Base-by-base conservation (phyloP, 1,140 invertebrate species). In the Saxidomus purpurata region DNA sequence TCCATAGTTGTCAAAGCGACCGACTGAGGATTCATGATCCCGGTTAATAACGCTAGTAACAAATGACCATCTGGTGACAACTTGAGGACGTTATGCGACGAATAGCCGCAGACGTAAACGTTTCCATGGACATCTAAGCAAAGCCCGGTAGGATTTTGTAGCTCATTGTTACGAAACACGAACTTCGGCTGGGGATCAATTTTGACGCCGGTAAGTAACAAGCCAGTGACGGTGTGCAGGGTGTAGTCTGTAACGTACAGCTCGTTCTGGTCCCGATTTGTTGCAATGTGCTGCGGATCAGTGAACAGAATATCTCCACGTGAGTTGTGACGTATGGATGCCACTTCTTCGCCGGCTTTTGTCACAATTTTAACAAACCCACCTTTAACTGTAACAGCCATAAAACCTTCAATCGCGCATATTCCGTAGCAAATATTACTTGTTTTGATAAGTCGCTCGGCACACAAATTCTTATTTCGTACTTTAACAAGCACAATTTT, bases 381-480 rank as follows among this genome's bases (percentile, higher is more conserved):
- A 22, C 87, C 87, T 59, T 89, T 89, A 3, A 76, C 69, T 4
- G 87, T 89, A 2, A 89, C 87, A 17, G 82, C 80, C n/a, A 89
- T 69, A n/a, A 83, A 84, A 4, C 81, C 81, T 38, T 89, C 81
- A 6, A 89, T 84, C 3, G 67, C 17, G 55, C 80, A 83, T 15
- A 89, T 71, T 9, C 87, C 87, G 31, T 89, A 89, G 55, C 87
- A 89, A 52, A 83, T 89, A 36, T 89, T 84, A n/a, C 80, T 84
- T 4, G 87, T 89, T 77, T 89, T 89, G 49, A 89, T 89, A 28
- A 84, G 28, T 2, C 55, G 22, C 55, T 89, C 87, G 17, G 87
- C 77, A 25, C 63, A 76, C 11, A 89, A 43, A 31, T 83, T 89
- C 38, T 59, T 77, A 49, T 89, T 84, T 6, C 80, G 47, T 36